A percentile compares a stretch with the other conserved stretches of the same genome.
These are phyloP conservation scores for Apis florea DNA, from an alignment of 1,140 invertebrate species.

Conservation along the genomic window DNA sequence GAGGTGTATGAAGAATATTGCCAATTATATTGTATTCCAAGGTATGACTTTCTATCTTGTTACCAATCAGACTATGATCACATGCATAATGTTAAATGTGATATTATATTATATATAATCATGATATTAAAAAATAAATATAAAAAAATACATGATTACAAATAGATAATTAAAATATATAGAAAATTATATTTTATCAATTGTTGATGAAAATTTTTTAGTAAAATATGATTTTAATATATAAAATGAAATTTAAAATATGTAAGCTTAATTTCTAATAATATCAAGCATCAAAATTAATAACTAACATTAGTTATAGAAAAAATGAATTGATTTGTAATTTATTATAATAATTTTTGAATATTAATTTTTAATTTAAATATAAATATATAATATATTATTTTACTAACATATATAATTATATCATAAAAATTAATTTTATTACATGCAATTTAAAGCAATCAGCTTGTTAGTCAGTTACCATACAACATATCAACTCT, in stretches of 20 bases:
- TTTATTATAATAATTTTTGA: not conserved
- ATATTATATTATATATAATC: conserved; percentile 21
- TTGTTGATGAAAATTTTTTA: not conserved
- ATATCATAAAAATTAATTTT: conserved; percentile 13
- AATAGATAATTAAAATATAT: not conserved
- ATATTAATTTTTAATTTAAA: conserved; percentile 10
- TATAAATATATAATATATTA: conserved; percentile 16
- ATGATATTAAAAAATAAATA: not conserved
- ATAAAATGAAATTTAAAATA: not conserved
- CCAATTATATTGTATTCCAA: conserved; percentile 81
- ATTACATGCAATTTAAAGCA: conserved; percentile 34
- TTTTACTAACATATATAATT: conserved; percentile 5
- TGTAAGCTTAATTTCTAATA: not conserved
- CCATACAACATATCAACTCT: no score
- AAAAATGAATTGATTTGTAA: not conserved
- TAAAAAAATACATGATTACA: not conserved
- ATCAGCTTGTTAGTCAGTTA: not conserved
- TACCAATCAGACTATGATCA: conserved; percentile 80
- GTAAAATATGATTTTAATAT: not conserved
- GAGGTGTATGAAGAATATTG: conserved; percentile 71
- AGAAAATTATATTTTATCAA: not conserved
- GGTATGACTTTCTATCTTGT: conserved; percentile 80
- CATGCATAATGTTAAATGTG: conserved; percentile 59
- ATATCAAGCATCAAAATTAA: not conserved
- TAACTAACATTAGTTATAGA: not conserved